Conservation (phyloP, 2,888 invertebrate species). For the Pyralis farinalis region DNA sequence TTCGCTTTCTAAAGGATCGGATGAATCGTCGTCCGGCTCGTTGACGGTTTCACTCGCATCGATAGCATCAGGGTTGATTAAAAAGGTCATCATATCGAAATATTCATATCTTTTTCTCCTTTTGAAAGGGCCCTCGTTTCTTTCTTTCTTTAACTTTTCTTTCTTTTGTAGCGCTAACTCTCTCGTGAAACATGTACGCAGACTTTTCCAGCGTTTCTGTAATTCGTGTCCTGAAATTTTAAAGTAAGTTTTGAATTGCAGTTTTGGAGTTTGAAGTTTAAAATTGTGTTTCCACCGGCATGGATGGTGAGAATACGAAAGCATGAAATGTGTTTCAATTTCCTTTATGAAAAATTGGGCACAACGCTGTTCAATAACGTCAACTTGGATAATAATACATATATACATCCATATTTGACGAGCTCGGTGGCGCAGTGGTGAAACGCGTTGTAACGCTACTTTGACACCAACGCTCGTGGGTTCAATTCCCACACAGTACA, state of each 20-base stretch:
- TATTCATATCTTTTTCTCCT: slow-evolving; percentile 45
- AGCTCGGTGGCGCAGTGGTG: too few species aligned
- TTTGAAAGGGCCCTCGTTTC: slow-evolving; percentile 27
- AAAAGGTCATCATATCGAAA: slow-evolving; percentile 39
- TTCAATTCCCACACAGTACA: too few species aligned
- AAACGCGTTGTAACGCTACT: too few species aligned
- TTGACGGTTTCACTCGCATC: slow-evolving; percentile 15
- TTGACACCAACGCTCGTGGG: too few species aligned
- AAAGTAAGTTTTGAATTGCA: slow-evolving; percentile 5
- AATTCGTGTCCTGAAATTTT: slow-evolving; percentile 40
- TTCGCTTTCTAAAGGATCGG: slow-evolving; percentile 27
- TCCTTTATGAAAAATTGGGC: too few species aligned
- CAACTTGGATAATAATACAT: too few species aligned
- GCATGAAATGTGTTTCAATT: too few species aligned
- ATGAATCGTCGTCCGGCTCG: slow-evolving; percentile 19
- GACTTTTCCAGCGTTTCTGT: slow-evolving; percentile 52
- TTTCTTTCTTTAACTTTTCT: slow-evolving; percentile 29
- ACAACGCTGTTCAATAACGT: too few species aligned
- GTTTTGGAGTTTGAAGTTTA: too few species aligned
- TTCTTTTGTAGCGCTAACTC: slow-evolving; percentile 41
- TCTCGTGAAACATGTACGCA: slow-evolving; percentile 51
- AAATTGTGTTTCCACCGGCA: too few species aligned
- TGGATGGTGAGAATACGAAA: too few species aligned
- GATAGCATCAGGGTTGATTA: slow-evolving; percentile 25
- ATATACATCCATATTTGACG: too few species aligned